Base-by-base conservation (phyloP, 2,797 vertebrate genomes). In the Platalea minor region DNA sequence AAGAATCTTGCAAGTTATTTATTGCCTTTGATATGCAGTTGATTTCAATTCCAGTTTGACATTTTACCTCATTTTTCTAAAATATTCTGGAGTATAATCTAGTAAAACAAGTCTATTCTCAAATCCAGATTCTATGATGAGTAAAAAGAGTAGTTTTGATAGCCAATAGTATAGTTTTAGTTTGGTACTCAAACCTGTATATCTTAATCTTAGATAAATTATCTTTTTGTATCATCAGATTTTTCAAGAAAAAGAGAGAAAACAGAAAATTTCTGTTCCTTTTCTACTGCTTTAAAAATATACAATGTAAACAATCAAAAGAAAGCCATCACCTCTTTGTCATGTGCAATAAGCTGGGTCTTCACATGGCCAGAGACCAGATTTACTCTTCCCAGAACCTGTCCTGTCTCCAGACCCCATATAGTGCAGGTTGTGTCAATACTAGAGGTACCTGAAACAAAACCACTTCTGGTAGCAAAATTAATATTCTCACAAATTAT, bases 341-440 rank as follows among this genome's bases (percentile, higher is more conserved):
- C 99, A 28, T 99, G 99, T 26, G 99, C 99, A 37, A 99, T 99
- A 83, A 99, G 98, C 83, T 99, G 99, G 3, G 99, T 99, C 98
- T 99, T 99, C 96, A 99, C 99, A 0, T 99, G 99, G 91, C 99
- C 99, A 26, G 99, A 99, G 72, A 99, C 99, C 59, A 99, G 98
- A 96, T 99, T 99, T 59, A 99, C 99, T 90, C 99, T 98, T 56
- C 99, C 99, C 68, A 99, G 96, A 74, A 99, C 99, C 97, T 99
- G 99, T 48, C 99, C 99, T 0, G 99, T 99, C 97, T 99, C 99
- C 97, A 99, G 96, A 10, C 99, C 99, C 99, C 99, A 99, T 97
- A 99, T 99, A 37, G 99, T 99, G 91, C 99, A 99, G 73, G 99
- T 99, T 75, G 99, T 99, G 97, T 99, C 99, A 31, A 99, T 99